Evolutionary conservation across 2,888 invertebrate species (phyloP).

Genomic region (Ormyrus nitidulus): DNA sequence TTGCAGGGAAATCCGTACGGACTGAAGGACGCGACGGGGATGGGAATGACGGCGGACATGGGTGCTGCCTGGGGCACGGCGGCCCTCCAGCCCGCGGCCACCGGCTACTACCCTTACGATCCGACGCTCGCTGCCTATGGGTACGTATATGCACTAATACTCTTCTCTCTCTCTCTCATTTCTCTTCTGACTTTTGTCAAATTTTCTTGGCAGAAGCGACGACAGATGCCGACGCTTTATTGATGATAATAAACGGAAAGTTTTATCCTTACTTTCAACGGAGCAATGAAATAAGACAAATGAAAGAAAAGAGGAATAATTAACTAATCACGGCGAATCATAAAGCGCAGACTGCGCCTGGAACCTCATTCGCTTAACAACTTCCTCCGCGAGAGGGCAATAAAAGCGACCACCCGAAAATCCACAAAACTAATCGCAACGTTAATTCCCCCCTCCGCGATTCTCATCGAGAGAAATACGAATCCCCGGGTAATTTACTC

Average conservation of each 20-base stretch:
- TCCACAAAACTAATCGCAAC: too few species aligned
- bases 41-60: slow-evolving; percentile 90
- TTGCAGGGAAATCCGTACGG: slow-evolving; percentile 94
- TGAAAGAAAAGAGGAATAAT: too few species aligned
- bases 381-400: too few species aligned
- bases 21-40: slow-evolving; percentile 84
- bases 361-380: too few species aligned
- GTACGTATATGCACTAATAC: slow-evolving; percentile 79
- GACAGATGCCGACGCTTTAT: too few species aligned
- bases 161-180: slow-evolving; percentile 19
- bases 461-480: background rate
- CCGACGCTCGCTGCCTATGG: slow-evolving; percentile 94
- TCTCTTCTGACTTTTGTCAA: slow-evolving; percentile 10
- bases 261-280: too few species aligned
- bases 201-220: too few species aligned
- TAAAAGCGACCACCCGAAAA: too few species aligned
- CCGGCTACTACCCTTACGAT: slow-evolving; percentile 95
- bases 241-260: too few species aligned
- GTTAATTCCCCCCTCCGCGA: background rate
- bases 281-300: too few species aligned
- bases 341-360: too few species aligned
- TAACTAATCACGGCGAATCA: too few species aligned
- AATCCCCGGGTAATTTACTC: slow-evolving; percentile 35
- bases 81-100: slow-evolving; percentile 89
- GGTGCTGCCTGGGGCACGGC: slow-evolving; percentile 92